Conservation (phyloP, 2,113 vertebrate genomes). For the Pipa parva region DNA sequence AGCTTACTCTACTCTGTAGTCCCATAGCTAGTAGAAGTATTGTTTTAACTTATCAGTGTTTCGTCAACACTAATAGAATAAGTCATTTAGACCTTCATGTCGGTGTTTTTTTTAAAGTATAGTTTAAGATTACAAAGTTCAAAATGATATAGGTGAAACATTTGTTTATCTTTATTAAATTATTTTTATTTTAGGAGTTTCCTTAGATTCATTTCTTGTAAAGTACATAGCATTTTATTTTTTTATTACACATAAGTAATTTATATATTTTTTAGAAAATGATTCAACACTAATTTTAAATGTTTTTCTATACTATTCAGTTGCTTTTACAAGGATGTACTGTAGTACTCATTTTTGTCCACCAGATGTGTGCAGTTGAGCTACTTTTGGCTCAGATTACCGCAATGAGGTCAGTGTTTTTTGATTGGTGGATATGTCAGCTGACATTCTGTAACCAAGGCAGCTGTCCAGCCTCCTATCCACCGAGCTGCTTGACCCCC, state of each 20-base stretch:
- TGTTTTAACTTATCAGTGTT: no score
- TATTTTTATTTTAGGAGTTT: not conserved
- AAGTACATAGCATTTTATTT: no score
- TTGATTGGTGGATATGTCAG: conserved; percentile 65
- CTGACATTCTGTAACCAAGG: conserved; percentile 53
- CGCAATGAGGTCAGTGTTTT: conserved; percentile 57
- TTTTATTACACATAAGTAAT: not conserved
- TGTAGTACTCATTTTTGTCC: conserved; percentile 61
- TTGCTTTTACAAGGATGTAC: not conserved
- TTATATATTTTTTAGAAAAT: not conserved
- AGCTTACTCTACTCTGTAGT: no score
- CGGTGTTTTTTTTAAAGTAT: no score
- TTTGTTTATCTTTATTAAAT: no score
- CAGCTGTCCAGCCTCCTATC: conserved; percentile 35
- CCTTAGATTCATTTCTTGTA: not conserved
- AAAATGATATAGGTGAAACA: no score
- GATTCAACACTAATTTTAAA: not conserved
- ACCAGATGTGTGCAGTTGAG: conserved; percentile 91
- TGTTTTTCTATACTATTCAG: not conserved
- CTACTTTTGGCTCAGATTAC: conserved; percentile 56
- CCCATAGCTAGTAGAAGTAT: no score
- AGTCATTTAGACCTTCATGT: no score
- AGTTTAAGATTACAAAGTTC: no score
- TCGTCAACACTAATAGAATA: no score
- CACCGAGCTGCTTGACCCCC: not conserved